These are phyloP conservation scores for Galeopterus variegatus DNA, from an alignment of 2,113 vertebrate genomes.

Conservation along the genomic window DNA sequence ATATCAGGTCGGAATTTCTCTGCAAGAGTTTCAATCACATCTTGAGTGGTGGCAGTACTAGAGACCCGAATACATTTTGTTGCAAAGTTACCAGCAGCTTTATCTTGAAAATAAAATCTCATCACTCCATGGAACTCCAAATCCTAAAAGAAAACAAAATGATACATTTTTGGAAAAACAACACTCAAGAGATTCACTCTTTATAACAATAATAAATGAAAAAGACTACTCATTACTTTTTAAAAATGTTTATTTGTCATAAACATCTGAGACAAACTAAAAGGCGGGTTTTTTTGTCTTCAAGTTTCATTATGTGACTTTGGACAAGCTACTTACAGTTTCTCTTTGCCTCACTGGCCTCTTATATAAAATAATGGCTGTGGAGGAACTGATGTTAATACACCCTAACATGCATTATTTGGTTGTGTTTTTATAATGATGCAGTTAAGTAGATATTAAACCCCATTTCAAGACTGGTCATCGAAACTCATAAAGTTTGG, in stretches of 20 bases:
- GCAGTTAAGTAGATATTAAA: background rate
- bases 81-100: constrained; percentile 98
- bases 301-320: background rate
- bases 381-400: fast-evolving
- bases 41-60: constrained; percentile 98
- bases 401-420: fast-evolving
- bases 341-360: background rate
- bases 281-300: background rate
- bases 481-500: background rate
- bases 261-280: background rate
- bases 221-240: background rate
- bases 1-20: constrained; percentile 99
- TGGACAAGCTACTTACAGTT: too few species aligned
- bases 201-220: background rate
- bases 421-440: fast-evolving
- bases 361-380: fast-evolving
- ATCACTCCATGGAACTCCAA: constrained; percentile 99
- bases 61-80: constrained; percentile 99
- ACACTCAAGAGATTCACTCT: background rate
- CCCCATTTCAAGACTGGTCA: background rate
- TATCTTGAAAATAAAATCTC: constrained; percentile 99
- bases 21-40: constrained; percentile 98
- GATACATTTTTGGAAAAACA: background rate
- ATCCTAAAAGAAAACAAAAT: constrained; percentile 90
- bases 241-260: background rate